Base-by-base conservation (phyloP, 2,113 vertebrate genomes). In the Gymnogyps californianus region DNA sequence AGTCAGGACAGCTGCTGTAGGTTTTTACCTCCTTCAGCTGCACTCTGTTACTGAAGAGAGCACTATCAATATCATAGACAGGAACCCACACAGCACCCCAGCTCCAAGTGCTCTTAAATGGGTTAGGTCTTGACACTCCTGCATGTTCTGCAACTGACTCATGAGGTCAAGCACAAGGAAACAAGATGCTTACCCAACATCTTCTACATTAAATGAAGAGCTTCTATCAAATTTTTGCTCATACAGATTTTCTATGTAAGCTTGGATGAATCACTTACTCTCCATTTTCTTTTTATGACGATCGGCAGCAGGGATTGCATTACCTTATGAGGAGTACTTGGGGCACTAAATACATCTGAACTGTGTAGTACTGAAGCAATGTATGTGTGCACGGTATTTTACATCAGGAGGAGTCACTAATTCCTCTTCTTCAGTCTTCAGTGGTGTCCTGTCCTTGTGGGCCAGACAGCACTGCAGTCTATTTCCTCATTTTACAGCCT, bases 321-420 rank as follows among this genome's bases (percentile, higher is more conserved):
- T 15, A 26, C 28, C 20, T 13, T 5, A 9, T 2, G 18, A 42
- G 38, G 16, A 58, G 40, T 5, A 36, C 29, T 13, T 3, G 11
- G 34, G 64, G 55, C 46, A 65, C 52, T 52, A 34, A 82, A 46
- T 15, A 22, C 16, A 32, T 16, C 79, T 32, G 32, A 12, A 38
- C 32, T 4, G 12, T 1, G 40, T 24, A 34, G 40, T 0, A 6
- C 20, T 15, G 42, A 12, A 6, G 3, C 32, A 29, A 40, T 1
- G 10, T 8, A 6, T 1, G 42, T 4, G n/a, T 31, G 52, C 12
- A 0, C 2, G 34, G 52, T 16, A 16, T 15, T 49, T 38, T 13
- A 25, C 26, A 49, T 3, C 21, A 16, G 10, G 7, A 65, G 16
- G 26, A 52, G 46, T 3, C 75, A 24, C 70, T 31, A 55, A 10